Percentiles rank a stretch among this genome's conserved stretches.
These are phyloP conservation scores for Schizopygopsis malacanthus DNA, from an alignment of 2,797 vertebrate species.

Conservation along the genomic window DNA sequence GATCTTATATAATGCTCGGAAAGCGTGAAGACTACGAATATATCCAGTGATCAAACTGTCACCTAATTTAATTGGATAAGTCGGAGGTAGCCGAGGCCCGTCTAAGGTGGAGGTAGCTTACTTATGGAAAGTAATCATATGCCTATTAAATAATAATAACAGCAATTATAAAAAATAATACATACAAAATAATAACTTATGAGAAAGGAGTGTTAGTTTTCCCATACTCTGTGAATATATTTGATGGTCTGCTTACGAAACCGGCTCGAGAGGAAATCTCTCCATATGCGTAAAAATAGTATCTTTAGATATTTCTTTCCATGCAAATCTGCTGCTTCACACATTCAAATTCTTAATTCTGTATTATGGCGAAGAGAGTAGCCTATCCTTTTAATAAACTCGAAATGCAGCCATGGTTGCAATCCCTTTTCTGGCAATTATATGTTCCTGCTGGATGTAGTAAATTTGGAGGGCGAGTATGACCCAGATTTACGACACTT, in stretches of 20 bases:
- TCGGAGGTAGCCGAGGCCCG: not conserved
- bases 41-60: not conserved
- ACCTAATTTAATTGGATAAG: not conserved
- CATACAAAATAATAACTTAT: not conserved
- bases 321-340: not conserved
- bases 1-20: not conserved
- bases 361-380: not conserved
- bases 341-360: not conserved
- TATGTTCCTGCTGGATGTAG: conserved; percentile 30
- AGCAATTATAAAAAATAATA: not conserved
- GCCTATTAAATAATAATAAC: not conserved
- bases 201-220: not conserved
- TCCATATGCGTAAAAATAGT: not conserved
- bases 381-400: conserved; percentile 10
- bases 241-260: not conserved
- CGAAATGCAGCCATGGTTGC: conserved; percentile 4
- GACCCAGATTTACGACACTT: conserved; percentile 45
- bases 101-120: not conserved
- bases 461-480: conserved; percentile 32
- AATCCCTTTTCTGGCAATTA: conserved; percentile 5
- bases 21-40: not conserved
- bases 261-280: not conserved
- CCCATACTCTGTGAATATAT: not conserved
- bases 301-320: not conserved
- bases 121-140: conserved; percentile 7